These are phyloP conservation scores for Aphis gossypii DNA, from an alignment of 1,140 invertebrate genomes.

Conservation along the genomic window DNA sequence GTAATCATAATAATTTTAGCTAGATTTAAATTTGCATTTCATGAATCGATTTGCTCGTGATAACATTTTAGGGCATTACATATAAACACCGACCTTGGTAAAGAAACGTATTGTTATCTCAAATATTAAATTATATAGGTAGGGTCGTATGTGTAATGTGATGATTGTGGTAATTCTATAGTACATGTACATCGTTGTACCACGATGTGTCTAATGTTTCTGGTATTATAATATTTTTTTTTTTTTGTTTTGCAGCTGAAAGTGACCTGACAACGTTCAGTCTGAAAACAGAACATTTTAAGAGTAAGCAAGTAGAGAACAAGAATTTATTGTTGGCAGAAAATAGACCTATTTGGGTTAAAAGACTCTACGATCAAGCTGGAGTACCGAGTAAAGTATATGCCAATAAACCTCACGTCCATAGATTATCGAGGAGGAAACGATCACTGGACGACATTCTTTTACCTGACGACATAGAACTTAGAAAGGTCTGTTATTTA, in stretches of 20 bases:
- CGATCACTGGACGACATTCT: constrained; percentile 49
- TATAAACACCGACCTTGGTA: constrained; percentile 4
- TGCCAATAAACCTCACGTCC: constrained; percentile 66
- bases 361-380: constrained; percentile 72
- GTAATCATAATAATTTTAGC: constrained; percentile 29
- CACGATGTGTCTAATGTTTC: constrained; percentile 16
- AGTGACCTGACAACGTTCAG: constrained; percentile 85
- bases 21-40: constrained; percentile 39
- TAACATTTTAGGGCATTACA: constrained; percentile 18
- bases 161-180: constrained; percentile 41
- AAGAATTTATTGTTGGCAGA: constrained; percentile 75
- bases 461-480: constrained; percentile 36
- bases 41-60: background rate
- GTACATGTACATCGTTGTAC: background rate
- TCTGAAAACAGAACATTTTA: constrained; percentile 76
- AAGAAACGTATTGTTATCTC: constrained; percentile 31
- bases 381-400: constrained; percentile 64
- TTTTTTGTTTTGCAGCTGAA: constrained; percentile 74
- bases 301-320: constrained; percentile 69
- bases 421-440: constrained; percentile 63
- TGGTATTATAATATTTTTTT: constrained; percentile 33
- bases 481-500: constrained; percentile 32
- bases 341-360: constrained; percentile 73
- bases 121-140: constrained; percentile 44
- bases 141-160: background rate